Conservation (phyloP, 1,140 invertebrate genomes). For the Lamellibrachia luymesi region DNA sequence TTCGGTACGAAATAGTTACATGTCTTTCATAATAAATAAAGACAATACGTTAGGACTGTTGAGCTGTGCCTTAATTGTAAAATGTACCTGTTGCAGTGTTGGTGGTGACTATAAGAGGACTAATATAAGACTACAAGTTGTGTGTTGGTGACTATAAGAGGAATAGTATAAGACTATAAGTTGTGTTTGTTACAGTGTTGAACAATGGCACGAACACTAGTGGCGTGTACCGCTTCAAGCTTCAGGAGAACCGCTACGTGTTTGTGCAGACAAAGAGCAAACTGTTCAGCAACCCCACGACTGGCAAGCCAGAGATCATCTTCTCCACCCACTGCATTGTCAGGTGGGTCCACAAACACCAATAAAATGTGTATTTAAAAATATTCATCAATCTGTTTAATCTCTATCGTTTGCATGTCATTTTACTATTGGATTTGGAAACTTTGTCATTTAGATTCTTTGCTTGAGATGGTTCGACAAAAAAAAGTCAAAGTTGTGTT, state of each 20-base stretch:
- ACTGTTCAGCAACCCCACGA: conserved; percentile 71
- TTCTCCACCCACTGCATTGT: conserved; percentile 88
- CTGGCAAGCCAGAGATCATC: conserved; percentile 76
- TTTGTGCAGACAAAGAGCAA: conserved; percentile 86
- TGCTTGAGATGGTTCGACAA: not conserved
- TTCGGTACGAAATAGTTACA: no score
- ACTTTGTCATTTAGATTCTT: not conserved
- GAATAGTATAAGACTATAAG: not conserved
- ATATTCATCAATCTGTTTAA: not conserved
- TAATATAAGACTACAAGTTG: not conserved
- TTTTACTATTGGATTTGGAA: not conserved
- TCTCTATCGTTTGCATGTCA: not conserved
- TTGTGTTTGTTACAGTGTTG: conserved; percentile 34
- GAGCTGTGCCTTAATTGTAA: no score
- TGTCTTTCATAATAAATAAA: no score
- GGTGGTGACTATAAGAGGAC: no score
- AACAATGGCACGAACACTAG: conserved; percentile 69
- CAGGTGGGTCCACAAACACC: conserved; percentile 38
- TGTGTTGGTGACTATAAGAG: not conserved
- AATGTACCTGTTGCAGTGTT: no score
- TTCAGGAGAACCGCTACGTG: conserved; percentile 74
- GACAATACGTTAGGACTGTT: no score
- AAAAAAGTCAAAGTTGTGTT: no score
- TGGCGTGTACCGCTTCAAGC: conserved; percentile 74
- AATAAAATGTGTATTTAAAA: not conserved